A percentile compares a stretch with the other conserved stretches of the same genome.
Conservation (phyloP, 2,888 invertebrate species). For the Apodemia hepburni region DNA sequence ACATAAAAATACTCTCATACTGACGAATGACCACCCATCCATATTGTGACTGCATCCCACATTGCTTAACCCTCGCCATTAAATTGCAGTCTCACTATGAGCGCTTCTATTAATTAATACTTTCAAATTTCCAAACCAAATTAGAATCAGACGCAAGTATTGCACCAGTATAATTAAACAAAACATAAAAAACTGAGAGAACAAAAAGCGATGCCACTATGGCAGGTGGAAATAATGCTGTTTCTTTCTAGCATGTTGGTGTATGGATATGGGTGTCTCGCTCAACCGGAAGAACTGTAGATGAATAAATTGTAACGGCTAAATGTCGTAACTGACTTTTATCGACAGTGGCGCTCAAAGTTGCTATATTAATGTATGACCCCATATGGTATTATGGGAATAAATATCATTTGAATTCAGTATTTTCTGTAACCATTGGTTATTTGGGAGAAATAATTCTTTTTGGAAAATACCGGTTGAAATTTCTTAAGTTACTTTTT, state of each 20-base stretch:
- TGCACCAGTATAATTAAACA: constrained; percentile 60
- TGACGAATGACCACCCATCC: not conserved
- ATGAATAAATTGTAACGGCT: constrained; percentile 72
- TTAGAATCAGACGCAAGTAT: constrained; percentile 40
- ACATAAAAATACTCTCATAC: not conserved
- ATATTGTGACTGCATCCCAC: not conserved
- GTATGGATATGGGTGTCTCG: constrained; percentile 40
- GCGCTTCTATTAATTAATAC: constrained; percentile 10
- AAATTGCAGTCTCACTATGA: constrained; percentile 6
- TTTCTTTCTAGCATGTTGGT: constrained; percentile 37
- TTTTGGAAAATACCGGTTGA: too few species aligned
- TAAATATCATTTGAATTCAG: too few species aligned
- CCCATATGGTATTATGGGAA: too few species aligned
- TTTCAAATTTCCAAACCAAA: constrained; percentile 14
- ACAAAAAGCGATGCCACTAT: constrained; percentile 47
- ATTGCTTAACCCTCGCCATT: not conserved
- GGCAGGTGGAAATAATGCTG: constrained; percentile 58
- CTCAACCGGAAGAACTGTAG: constrained; percentile 60
- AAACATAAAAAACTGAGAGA: constrained; percentile 42
- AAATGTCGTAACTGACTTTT: constrained; percentile 74
- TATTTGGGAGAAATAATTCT: too few species aligned
- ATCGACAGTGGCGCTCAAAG: constrained; percentile 48
- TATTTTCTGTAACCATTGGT: too few species aligned
- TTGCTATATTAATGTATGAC: constrained; percentile 25
- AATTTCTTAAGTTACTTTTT: too few species aligned